Base-by-base conservation (phyloP, 2,888 invertebrate species). In the Coleophora flavipennella region DNA sequence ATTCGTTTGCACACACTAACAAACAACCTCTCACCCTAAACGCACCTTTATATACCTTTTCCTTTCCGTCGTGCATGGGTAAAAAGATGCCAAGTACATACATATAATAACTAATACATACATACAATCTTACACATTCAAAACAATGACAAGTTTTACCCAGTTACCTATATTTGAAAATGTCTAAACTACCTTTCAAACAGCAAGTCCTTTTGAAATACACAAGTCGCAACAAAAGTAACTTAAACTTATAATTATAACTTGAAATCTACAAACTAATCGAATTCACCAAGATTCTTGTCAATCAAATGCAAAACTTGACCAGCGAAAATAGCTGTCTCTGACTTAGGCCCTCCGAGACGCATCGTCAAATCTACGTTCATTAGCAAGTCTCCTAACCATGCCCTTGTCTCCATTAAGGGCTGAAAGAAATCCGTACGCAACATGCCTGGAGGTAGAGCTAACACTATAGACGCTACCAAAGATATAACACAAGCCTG, bases 401-500 rank as follows among this genome's bases (percentile, higher is more conserved):
- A 94, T 25, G 85, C 63, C 35, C 89, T 77, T 34, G 91, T 76
- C 51, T 93, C 93, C 34, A 88, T 58, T 39, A 94, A 63, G 1
- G 87, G 83, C 8, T 88, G 86, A 4, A 86, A 75, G 51, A 92
- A 89, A 38, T 92, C 90, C 0, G 69, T 70, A 1, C 83, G 63
- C 2, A 93, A 54, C 10, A 90, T 67, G 8, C 77, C 68, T 1
- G 80, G 62, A 0, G 93, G 91, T 9, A 91, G 76, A 0, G 86
- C 88, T 2, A 92, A 59, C 0, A 92, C 61, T 0, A 90, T 88
- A 0, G 91, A 81, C 0, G 90, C 91, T 1, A 93, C 68, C 37
- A 92, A 78, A 13, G 89, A 87, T n/a, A 94, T 77, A 0, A 90
- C 88, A 4, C 88, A 89, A 12, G 86, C 69, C 37, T 92, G 85